Evolutionary conservation across 2,113 vertebrate genomes (phyloP), one percentile per base, ranked within the genome.

Genomic region (Oreochromis aureus): DNA sequence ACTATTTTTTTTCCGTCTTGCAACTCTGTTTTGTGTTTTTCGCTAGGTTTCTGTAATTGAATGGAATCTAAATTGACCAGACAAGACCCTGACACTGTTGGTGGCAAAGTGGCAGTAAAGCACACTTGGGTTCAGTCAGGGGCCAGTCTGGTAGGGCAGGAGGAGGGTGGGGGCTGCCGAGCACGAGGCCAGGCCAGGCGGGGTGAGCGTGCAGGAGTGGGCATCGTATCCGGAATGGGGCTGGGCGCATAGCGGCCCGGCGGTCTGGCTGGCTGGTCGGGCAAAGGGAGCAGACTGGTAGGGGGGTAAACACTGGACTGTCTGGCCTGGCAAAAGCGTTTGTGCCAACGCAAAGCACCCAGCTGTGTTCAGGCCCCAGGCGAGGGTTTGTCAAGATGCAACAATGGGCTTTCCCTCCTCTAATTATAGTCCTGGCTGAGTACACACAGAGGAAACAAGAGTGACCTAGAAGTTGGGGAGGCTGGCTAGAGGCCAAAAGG

Each of bases 361-460:
- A 95, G 94, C 95, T 94, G 95, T 91, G 93, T 81, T 61, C 32
- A 32, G 71, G 79, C 90, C 53, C 63, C n/a, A 39, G 89, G 76
- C 19, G 27, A 92, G 76, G 79, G 82, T 80, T 90, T 88, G 89
- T 92, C 82, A 92, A 92, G 93, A 94, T 88, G 88, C 84, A 91
- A 93, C 88, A 93, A 94, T 91, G 88, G 90, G 84, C 80, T 89
- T 88, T 84, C 85, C 91, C 87, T 88, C 36, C 89, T 89, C 91
- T 92, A 95, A 95, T 96, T 95, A 95, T 92, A 94, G 94, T 89
- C 51, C 86, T 83, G 92, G 71, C 80, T 87, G 89, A 80, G 80
- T 89, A 88, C 91, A 93, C 81, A 94, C 80, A 83, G 84, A 83
- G 84, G 63, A 88, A 83, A 69, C 53, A 54, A 78, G 46, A 88